Conservation (phyloP, 2,113 vertebrate species). For the Manacus vitellinus region DNA sequence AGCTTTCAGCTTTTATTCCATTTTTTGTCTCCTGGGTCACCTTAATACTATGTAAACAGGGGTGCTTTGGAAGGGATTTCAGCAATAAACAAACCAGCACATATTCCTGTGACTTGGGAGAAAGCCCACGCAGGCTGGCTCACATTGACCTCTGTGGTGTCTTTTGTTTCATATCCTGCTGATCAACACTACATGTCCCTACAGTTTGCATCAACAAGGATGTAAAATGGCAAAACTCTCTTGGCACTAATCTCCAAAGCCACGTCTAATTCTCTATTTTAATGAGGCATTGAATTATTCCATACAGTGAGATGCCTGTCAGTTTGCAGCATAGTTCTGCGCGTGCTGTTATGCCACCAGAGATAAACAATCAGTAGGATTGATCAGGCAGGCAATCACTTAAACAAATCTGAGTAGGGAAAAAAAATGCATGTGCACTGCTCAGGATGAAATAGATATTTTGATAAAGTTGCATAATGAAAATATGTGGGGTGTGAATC, state of each 20-base stretch:
- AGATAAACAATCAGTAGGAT: conserved; percentile 62
- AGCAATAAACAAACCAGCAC: not conserved
- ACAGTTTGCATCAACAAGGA: not conserved
- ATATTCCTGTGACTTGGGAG: not conserved
- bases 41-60: not conserved
- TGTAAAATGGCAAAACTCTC: conserved; percentile 8
- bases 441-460: conserved; percentile 40
- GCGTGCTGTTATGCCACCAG: conserved; percentile 32
- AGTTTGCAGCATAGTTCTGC: not conserved
- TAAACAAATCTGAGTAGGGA: conserved; percentile 54
- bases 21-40: not conserved
- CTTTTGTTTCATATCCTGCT: not conserved
- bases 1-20: not conserved
- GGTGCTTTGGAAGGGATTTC: conserved; percentile 4
- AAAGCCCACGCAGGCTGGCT: not conserved
- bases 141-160: not conserved
- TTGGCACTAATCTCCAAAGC: conserved; percentile 27
- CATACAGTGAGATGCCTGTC: conserved; percentile 11
- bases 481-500: not conserved
- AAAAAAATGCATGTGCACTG: not conserved
- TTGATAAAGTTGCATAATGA: conserved; percentile 36
- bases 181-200: not conserved
- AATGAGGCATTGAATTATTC: conserved; percentile 65
- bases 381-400: conserved; percentile 58
- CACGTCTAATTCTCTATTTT: conserved; percentile 41